Percentiles rank a stretch among this genome's conserved stretches.
Evolutionary conservation across 2,888 invertebrate species (phyloP).

Genomic region (Epirrita christyi): DNA sequence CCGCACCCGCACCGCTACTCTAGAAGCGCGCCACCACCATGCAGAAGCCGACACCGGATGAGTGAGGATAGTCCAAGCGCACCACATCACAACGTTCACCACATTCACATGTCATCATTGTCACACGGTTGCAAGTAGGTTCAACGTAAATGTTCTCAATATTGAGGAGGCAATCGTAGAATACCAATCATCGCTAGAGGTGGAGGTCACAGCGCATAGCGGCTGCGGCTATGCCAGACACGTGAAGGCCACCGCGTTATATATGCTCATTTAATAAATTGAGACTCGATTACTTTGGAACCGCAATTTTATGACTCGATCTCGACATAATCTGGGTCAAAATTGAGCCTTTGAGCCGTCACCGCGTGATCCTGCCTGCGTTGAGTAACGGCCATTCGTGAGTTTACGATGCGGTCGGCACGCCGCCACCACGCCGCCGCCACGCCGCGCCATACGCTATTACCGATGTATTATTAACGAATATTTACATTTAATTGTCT

Average conservation of each 20-base stretch:
- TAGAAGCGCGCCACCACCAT: slow-evolving; percentile 35
- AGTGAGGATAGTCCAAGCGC: slow-evolving; percentile 16
- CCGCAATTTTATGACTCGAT: neutral
- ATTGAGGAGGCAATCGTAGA: neutral
- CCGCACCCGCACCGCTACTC: slow-evolving; percentile 40
- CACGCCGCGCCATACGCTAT: too few relatives aligned
- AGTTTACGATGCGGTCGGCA: neutral
- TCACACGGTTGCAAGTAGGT: neutral
- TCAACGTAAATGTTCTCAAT: neutral
- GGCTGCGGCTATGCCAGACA: neutral
- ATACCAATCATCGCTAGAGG: neutral
- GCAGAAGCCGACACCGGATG: slow-evolving; percentile 15
- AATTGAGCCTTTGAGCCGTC: slow-evolving; percentile 1
- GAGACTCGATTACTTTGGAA: neutral
- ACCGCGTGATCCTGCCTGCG: neutral
- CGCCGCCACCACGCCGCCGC: too few relatives aligned
- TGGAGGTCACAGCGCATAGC: neutral
- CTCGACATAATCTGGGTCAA: slow-evolving; percentile 7
- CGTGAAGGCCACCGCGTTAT: slow-evolving; percentile 3
- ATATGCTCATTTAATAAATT: neutral
- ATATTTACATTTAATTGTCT: too few relatives aligned
- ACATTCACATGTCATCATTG: neutral
- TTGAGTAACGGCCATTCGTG: neutral
- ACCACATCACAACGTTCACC: too few relatives aligned
- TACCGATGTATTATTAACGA: too few relatives aligned